Evolutionary conservation across 1,140 invertebrate genomes (phyloP).

Genomic region (Anagrus nilaparvatae): DNA sequence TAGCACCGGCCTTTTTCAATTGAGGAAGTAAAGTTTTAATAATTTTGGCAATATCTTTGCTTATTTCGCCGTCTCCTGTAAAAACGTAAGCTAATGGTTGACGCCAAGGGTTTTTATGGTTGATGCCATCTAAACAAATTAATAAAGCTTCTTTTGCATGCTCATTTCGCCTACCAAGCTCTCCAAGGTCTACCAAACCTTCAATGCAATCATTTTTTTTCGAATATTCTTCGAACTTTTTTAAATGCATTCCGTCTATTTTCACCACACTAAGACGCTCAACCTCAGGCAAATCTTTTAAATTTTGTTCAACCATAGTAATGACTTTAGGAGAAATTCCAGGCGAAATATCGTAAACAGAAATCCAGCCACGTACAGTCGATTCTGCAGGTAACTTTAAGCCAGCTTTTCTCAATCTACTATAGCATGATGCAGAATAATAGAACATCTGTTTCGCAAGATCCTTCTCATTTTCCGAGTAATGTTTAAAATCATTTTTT

Average conservation of each 20-base stretch:
- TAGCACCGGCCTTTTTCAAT: slow-evolving; percentile 6
- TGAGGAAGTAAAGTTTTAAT: slow-evolving; percentile 1
- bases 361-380: slow-evolving; percentile 14
- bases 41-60: not conserved
- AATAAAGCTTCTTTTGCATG: slow-evolving; percentile 11
- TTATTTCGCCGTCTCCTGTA: slow-evolving; percentile 2
- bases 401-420: slow-evolving; percentile 13
- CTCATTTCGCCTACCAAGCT: slow-evolving; percentile 9
- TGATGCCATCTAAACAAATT: slow-evolving; percentile 16
- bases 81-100: slow-evolving; percentile 15
- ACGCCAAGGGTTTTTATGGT: slow-evolving; percentile 14
- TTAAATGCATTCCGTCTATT: slow-evolving; percentile 16
- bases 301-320: slow-evolving; percentile 8
- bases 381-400: slow-evolving; percentile 13
- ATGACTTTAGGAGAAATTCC: slow-evolving; percentile 17
- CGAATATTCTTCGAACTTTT: slow-evolving; percentile 17
- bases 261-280: slow-evolving; percentile 14
- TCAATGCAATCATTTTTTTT: slow-evolving; percentile 15
- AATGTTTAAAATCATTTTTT: too few relatives aligned
- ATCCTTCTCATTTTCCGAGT: too few relatives aligned
- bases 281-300: not conserved
- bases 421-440: slow-evolving; percentile 15
- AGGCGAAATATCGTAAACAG: slow-evolving; percentile 14
- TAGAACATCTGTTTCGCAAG: slow-evolving; percentile 16
- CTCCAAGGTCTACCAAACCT: slow-evolving; percentile 17